Conservation (phyloP, 2,113 vertebrate genomes). For the Indri indri region DNA sequence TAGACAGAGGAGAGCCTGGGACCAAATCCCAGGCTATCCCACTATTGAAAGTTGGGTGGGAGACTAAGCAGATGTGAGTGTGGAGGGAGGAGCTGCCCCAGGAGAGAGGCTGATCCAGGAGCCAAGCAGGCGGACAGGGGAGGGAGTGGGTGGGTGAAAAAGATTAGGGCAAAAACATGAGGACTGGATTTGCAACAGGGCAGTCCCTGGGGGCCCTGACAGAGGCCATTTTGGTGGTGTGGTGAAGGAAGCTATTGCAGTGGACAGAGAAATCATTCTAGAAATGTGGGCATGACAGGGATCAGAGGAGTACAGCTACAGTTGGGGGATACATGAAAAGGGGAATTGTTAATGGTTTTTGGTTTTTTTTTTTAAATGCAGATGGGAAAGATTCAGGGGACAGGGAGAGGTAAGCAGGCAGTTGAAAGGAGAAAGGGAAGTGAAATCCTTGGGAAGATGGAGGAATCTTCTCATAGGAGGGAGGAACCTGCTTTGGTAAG, state of each 20-base stretch:
- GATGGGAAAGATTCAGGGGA: background rate
- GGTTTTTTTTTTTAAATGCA: background rate
- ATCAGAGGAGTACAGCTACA: background rate
- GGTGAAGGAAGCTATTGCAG: rapidly evolving
- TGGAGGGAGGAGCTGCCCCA: background rate
- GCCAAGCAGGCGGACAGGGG: background rate
- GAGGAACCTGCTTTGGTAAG: background rate
- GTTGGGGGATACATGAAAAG: background rate
- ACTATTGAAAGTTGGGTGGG: background rate
- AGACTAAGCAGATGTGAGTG: background rate
- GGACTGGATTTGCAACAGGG: background rate
- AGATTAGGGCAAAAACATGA: background rate
- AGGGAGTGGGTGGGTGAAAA: background rate
- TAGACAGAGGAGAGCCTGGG: background rate
- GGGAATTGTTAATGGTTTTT: background rate
- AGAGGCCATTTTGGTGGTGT: background rate
- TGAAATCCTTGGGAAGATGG: background rate
- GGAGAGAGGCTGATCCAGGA: background rate
- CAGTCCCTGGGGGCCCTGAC: background rate
- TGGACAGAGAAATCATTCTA: background rate
- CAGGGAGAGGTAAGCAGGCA: background rate
- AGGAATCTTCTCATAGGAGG: background rate
- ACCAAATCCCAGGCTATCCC: background rate
- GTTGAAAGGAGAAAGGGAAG: background rate
- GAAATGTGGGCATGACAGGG: background rate